These are phyloP conservation scores for Phenganax subtilis DNA, from an alignment of 92 coral and sea anemone genomes.

Conservation along the genomic window DNA sequence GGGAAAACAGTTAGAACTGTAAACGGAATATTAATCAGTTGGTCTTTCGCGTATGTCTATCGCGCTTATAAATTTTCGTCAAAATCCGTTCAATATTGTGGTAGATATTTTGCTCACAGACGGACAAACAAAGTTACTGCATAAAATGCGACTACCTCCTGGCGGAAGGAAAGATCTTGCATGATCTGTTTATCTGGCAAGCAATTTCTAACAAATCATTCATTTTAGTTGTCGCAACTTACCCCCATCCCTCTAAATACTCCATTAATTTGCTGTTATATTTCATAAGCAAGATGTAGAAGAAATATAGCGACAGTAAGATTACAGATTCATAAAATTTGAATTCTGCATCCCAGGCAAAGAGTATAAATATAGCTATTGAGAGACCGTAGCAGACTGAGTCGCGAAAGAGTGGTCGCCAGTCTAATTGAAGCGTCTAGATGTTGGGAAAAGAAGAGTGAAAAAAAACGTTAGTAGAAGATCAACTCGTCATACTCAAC, in stretches of 20 bases:
- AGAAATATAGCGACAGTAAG: conserved; percentile 65
- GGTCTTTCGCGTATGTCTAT: too few species aligned
- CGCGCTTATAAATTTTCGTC: too few species aligned
- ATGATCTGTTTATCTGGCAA: too few species aligned
- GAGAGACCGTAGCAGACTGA: conserved; percentile 86
- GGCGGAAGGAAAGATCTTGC: too few species aligned
- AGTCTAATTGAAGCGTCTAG: conserved; percentile 79
- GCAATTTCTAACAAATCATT: too few species aligned
- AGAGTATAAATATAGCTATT: conserved; percentile 67
- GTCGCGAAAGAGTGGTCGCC: conserved; percentile 95
- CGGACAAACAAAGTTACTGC: too few species aligned
- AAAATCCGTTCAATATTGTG: too few species aligned
- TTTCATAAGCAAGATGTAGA: conserved; percentile 89
- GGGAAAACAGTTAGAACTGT: neutral
- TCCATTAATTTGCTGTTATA: conserved; percentile 78
- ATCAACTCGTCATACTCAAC: too few species aligned
- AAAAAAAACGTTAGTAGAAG: neutral
- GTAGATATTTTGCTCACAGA: too few species aligned
- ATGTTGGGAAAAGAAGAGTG: conserved; percentile 2
- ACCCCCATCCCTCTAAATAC: conserved; percentile 71
- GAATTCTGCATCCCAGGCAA: conserved; percentile 94
- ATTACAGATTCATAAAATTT: conserved; percentile 78
- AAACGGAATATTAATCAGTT: too few species aligned
- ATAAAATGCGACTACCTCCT: too few species aligned
- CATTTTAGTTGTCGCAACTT: conserved; percentile 23